Percentiles rank a stretch among this genome's conserved stretches.
phyloP scores from a whole-genome alignment of 2,797 vertebrate genomes.

The Syngnathus acus region DNA sequence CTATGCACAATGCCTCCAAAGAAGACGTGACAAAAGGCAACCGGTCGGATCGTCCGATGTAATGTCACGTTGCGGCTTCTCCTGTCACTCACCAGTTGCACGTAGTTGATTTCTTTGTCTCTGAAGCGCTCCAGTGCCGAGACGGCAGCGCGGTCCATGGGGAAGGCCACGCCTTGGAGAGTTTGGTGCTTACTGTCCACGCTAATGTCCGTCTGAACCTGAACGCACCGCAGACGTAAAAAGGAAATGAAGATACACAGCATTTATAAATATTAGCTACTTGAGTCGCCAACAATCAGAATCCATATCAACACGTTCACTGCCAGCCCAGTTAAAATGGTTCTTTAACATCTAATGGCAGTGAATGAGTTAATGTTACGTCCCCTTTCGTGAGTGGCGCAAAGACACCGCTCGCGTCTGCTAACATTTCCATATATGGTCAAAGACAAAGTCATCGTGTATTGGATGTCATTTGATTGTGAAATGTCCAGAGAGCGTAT shows the following conservation, averaged over 20 bases:
- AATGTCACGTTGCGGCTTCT: neutral
- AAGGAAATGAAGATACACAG: neutral
- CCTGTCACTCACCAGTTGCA: constrained; percentile 86
- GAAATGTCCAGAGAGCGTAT: neutral
- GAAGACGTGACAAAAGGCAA: neutral
- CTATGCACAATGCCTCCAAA: constrained; percentile 15
- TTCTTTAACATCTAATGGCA: too few species aligned
- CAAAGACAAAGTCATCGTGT: constrained; percentile 31
- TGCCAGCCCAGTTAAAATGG: too few species aligned
- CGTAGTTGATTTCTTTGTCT: constrained; percentile 84
- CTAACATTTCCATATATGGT: constrained; percentile 63
- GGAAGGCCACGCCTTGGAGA: constrained; percentile 92
- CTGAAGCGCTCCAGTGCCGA: constrained; percentile 81
- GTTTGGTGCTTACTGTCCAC: constrained; percentile 93
- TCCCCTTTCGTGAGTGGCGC: neutral
- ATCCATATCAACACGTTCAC: too few species aligned
- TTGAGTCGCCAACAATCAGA: neutral
- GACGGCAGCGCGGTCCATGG: constrained; percentile 80
- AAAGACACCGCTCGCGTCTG: constrained; percentile 24
- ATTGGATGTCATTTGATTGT: neutral
- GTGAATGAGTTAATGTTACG: neutral
- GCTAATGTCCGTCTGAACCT: constrained; percentile 88
- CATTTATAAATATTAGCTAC: constrained; percentile 21
- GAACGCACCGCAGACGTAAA: constrained; percentile 29
- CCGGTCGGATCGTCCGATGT: neutral